Evolutionary conservation across 2,888 invertebrate genomes (phyloP).

Genomic region (Didymodactylos carnosus): DNA sequence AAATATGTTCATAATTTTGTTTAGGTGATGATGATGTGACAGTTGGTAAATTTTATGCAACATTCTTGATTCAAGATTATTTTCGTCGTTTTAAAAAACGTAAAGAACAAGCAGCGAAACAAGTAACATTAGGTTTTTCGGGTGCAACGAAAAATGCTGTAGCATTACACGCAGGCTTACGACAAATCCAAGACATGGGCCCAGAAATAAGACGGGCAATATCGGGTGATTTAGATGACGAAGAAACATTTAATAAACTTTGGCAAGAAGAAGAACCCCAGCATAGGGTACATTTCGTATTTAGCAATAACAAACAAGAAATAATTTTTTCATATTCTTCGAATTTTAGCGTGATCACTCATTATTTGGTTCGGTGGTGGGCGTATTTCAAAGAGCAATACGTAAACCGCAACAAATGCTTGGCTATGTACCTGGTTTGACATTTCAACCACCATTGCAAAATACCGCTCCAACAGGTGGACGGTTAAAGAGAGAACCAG

Average conservation of each 20-base stretch:
- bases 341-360: slow-evolving; percentile 10
- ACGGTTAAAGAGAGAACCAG: neutral
- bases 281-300: slow-evolving; percentile 95
- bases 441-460: neutral
- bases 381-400: neutral
- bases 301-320: too few relatives aligned
- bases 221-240: slow-evolving; percentile 73
- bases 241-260: slow-evolving; percentile 48
- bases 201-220: slow-evolving; percentile 96
- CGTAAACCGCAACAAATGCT: neutral
- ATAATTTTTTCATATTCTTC: neutral
- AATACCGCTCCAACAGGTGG: neutral
- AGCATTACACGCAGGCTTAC: slow-evolving; percentile 59
- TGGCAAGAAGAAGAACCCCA: slow-evolving; percentile 66
- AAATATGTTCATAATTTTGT: too few relatives aligned
- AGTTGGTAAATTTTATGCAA: slow-evolving; percentile 97
- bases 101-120: slow-evolving; percentile 40
- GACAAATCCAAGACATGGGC: slow-evolving; percentile 90
- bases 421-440: neutral
- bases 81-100: slow-evolving; percentile 89
- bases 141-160: slow-evolving; percentile 10
- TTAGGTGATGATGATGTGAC: slow-evolving; percentile 97
- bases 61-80: slow-evolving; percentile 98
- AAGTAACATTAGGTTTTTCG: slow-evolving; percentile 6
- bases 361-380: slow-evolving; percentile 8